These are phyloP conservation scores for Semotilus atromaculatus DNA, from an alignment of 2,797 vertebrate species.

Conservation along the genomic window DNA sequence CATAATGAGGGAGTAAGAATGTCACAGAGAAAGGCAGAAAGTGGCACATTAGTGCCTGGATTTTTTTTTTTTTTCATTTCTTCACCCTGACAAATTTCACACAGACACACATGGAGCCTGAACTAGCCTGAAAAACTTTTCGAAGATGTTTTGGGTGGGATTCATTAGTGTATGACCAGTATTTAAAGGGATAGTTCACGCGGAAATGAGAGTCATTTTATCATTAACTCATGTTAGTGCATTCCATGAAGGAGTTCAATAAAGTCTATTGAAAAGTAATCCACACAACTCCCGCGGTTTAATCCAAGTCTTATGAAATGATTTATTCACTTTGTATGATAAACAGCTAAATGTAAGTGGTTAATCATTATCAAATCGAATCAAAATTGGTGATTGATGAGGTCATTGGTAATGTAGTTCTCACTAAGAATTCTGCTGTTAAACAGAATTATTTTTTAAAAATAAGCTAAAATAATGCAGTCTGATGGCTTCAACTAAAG, in stretches of 20 bases:
- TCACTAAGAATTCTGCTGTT: not conserved
- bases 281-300: not conserved
- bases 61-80: slow-evolving; percentile 34
- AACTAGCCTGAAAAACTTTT: not conserved
- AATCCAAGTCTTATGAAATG: not conserved
- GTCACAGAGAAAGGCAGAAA: slow-evolving; percentile 41
- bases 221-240: not conserved
- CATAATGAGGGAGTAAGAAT: slow-evolving; percentile 57
- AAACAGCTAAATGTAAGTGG: not conserved
- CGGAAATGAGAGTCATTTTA: not conserved
- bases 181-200: not conserved
- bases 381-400: slow-evolving; percentile 2
- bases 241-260: not conserved
- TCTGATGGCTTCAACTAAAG: not conserved
- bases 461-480: not conserved
- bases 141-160: not conserved
- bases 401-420: not conserved
- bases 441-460: not conserved
- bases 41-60: slow-evolving; percentile 36
- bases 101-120: not conserved
- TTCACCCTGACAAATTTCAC: slow-evolving; percentile 1
- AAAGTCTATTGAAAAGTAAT: not conserved
- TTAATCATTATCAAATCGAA: not conserved
- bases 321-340: not conserved
- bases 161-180: not conserved